Percentiles rank a stretch among this genome's conserved stretches.
Evolutionary conservation across 2,113 vertebrate genomes (phyloP).

Genomic region (Peucedramus taeniatus): DNA sequence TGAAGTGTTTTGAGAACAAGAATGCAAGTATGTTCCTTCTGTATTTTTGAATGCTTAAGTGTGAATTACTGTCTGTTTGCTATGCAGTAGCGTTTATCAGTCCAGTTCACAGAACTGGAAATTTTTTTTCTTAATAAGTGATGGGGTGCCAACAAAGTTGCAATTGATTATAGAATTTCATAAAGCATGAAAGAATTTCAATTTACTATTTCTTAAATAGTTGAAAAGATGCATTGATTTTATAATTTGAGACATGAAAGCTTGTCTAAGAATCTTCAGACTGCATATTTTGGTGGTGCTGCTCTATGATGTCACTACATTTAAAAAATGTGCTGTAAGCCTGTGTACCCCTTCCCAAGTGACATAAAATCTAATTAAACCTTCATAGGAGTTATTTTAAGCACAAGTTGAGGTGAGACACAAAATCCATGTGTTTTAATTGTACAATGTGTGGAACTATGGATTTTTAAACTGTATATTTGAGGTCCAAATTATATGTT

Average conservation of each 20-base stretch:
- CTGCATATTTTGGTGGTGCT: neutral
- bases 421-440: neutral
- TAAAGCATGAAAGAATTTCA: slow-evolving; percentile 6
- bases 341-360: neutral
- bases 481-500: neutral
- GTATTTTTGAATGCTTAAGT: neutral
- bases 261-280: neutral
- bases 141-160: neutral
- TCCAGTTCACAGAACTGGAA: neutral
- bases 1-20: neutral
- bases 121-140: neutral
- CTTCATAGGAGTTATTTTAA: neutral
- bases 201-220: slow-evolving; percentile 18
- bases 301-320: neutral
- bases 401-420: neutral
- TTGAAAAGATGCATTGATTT: neutral
- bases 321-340: neutral
- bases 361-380: neutral
- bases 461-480: neutral
- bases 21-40: neutral
- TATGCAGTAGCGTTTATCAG: neutral
- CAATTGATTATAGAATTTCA: neutral
- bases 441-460: neutral
- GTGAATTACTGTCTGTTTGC: neutral
- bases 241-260: neutral